Percentiles rank a stretch among this genome's conserved stretches.
These are phyloP conservation scores for Eptesicus fuscus DNA, from an alignment of 2,113 vertebrate species.

Conservation along the genomic window DNA sequence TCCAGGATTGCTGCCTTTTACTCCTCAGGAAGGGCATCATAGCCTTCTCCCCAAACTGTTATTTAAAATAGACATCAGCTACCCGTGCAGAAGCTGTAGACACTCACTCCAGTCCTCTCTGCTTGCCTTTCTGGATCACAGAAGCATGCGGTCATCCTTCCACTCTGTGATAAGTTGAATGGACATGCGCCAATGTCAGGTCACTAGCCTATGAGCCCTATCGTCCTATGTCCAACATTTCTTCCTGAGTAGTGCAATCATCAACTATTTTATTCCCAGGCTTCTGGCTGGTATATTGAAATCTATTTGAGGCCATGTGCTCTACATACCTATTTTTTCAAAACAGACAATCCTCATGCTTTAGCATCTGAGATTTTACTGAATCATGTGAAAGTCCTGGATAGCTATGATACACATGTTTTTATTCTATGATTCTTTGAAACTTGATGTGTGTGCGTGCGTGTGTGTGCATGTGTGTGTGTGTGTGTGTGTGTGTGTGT, in stretches of 20 bases:
- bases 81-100: background rate
- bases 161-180: background rate
- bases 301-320: background rate
- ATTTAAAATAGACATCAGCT: background rate
- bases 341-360: background rate
- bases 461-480: too few relatives aligned
- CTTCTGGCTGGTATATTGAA: background rate
- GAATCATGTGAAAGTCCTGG: background rate
- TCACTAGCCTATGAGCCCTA: background rate
- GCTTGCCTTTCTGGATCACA: background rate
- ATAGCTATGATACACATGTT: background rate
- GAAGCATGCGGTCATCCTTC: background rate
- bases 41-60: background rate
- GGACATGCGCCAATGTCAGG: accelerated
- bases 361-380: background rate
- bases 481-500: too few relatives aligned
- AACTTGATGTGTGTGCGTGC: too few relatives aligned
- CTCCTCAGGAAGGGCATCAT: background rate
- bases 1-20: background rate
- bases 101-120: accelerated
- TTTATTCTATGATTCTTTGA: background rate
- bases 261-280: background rate
- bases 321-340: background rate
- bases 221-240: background rate
- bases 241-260: background rate